Conservation (phyloP, 2,888 invertebrate species). For the Torymus tubicola region DNA sequence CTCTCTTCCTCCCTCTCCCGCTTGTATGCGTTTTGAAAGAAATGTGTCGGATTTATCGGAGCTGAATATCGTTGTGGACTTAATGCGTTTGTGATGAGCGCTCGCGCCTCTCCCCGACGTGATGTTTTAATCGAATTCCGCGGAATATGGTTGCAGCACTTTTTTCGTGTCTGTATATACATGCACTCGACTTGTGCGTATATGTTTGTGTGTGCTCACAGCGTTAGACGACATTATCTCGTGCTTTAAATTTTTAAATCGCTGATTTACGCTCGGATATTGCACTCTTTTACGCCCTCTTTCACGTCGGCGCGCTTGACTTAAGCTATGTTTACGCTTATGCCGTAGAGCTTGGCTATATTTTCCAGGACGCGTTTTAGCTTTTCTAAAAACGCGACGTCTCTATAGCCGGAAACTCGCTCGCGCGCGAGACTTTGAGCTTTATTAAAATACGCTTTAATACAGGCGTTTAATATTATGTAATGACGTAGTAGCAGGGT, state of each 20-base stretch:
- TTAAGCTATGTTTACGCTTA: too few relatives aligned
- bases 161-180: neutral
- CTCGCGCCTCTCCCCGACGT: conserved; percentile 19
- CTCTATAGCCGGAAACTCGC: too few relatives aligned
- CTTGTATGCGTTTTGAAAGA: conserved; percentile 14
- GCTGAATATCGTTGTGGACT: conserved; percentile 32
- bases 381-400: too few relatives aligned
- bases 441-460: too few relatives aligned
- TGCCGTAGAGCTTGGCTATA: too few relatives aligned
- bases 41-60: conserved; percentile 39
- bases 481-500: neutral
- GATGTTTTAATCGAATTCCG: conserved; percentile 51
- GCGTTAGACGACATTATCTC: neutral
- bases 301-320: neutral
- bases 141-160: too few relatives aligned
- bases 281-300: neutral
- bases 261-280: neutral
- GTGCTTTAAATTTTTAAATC: neutral
- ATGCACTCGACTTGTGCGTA: too few relatives aligned
- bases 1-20: neutral
- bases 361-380: too few relatives aligned
- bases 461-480: neutral
- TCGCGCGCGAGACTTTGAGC: too few relatives aligned
- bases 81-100: conserved; percentile 44
- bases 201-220: too few relatives aligned